Conservation (phyloP, 2,797 vertebrate species). For the Microtus californicus region DNA sequence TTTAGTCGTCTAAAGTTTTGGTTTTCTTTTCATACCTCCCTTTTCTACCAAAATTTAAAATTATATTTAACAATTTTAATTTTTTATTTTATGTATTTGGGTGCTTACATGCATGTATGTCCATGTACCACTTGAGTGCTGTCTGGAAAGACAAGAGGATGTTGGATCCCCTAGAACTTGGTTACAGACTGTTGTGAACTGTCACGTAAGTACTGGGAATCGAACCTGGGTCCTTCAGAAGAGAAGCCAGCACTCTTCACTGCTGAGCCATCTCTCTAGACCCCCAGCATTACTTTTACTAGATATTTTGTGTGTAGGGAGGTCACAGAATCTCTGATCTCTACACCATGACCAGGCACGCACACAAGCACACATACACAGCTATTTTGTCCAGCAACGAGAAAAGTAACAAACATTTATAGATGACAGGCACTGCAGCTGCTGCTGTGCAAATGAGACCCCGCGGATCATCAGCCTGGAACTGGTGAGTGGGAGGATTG, state of each 20-base stretch:
- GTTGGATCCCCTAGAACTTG: background rate
- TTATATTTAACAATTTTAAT: background rate
- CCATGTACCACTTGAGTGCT: background rate
- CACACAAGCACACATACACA: background rate
- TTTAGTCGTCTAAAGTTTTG: background rate
- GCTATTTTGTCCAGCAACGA: background rate
- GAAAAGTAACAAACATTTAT: background rate
- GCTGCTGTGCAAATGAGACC: background rate
- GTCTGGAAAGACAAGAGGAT: background rate
- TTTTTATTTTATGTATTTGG: background rate
- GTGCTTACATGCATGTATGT: background rate
- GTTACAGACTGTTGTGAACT: background rate
- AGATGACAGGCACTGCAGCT: background rate
- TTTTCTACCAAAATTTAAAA: conserved; percentile 35
- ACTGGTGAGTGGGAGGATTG: background rate
- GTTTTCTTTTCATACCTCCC: background rate
- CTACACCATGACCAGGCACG: background rate
- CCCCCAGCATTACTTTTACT: background rate
- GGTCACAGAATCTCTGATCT: background rate
- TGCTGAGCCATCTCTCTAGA: background rate
- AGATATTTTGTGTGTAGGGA: background rate
- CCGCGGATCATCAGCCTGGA: background rate
- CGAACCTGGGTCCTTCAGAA: background rate
- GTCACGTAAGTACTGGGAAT: background rate
- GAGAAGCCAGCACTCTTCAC: background rate